Conservation (phyloP, 2,797 vertebrate species). For the Malacoctenus gilli region DNA sequence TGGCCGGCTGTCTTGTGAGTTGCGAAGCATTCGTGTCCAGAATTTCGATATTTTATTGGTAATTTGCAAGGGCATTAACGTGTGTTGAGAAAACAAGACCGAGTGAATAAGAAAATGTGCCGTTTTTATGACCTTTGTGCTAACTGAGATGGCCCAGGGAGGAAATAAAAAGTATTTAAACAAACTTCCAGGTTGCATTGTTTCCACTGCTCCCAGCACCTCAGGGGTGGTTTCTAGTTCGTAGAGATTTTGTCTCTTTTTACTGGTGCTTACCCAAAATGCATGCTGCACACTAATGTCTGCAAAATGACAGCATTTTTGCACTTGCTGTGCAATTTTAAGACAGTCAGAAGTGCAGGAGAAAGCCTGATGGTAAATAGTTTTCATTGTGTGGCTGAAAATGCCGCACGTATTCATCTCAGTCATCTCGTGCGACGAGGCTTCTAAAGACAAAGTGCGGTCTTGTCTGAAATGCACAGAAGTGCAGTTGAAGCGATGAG, state of each 20-base stretch:
- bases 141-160: slow-evolving; percentile 57
- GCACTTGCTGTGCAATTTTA: slow-evolving; percentile 38
- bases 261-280: slow-evolving; percentile 34
- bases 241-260: slow-evolving; percentile 44
- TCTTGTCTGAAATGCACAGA: slow-evolving; percentile 56
- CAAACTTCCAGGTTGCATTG: slow-evolving; percentile 64
- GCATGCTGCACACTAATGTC: slow-evolving; percentile 36
- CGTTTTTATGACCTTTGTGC: slow-evolving; percentile 63
- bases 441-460: slow-evolving; percentile 57
- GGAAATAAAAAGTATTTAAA: slow-evolving; percentile 68
- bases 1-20: slow-evolving; percentile 68
- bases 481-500: slow-evolving; percentile 60
- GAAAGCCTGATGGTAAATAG: slow-evolving; percentile 51
- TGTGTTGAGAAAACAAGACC: slow-evolving; percentile 23
- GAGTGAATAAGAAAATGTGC: slow-evolving; percentile 41
- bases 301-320: slow-evolving; percentile 45
- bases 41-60: slow-evolving; percentile 50
- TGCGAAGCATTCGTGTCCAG: slow-evolving; percentile 45
- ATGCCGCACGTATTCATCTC: slow-evolving; percentile 43
- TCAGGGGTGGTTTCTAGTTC: slow-evolving; percentile 40
- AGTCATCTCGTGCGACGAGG: slow-evolving; percentile 39
- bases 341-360: slow-evolving; percentile 29
- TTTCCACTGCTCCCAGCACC: slow-evolving; percentile 53
- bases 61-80: slow-evolving; percentile 38
- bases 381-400: slow-evolving; percentile 31